These are phyloP conservation scores for Seriola rivoliana DNA, from an alignment of 2,113 vertebrate species.

Conservation along the genomic window DNA sequence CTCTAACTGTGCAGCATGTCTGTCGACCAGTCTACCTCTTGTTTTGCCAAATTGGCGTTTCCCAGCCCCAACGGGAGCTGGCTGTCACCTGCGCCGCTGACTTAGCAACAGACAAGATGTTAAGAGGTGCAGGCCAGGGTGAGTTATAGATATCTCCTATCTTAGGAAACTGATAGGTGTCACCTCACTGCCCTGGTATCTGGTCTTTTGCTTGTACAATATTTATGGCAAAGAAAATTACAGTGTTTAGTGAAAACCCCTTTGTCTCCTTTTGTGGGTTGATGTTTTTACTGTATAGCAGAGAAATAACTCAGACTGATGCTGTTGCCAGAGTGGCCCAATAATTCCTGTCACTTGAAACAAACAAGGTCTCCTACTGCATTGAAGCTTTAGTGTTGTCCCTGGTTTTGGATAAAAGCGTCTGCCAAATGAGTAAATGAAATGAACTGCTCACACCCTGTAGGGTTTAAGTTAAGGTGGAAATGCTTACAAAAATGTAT, in stretches of 20 bases:
- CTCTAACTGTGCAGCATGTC: constrained; percentile 14
- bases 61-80: constrained; percentile 4
- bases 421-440: no score
- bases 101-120: constrained; percentile 19
- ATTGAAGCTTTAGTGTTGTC: no score
- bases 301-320: not conserved
- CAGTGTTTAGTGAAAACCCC: not conserved
- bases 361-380: not conserved
- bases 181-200: not conserved
- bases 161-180: not conserved
- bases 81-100: constrained; percentile 30
- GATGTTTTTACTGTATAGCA: not conserved
- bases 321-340: not conserved
- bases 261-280: not conserved
- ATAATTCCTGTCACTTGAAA: not conserved
- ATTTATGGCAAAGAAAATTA: not conserved
- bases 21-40: not conserved
- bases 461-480: not conserved
- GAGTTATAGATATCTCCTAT: not conserved
- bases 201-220: not conserved
- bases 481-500: not conserved
- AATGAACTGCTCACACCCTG: no score
- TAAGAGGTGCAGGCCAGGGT: not conserved
- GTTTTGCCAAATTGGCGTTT: constrained; percentile 24
- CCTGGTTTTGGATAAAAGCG: no score